Conservation (phyloP, 2,888 invertebrate genomes). For the Drosophila falleni region DNA sequence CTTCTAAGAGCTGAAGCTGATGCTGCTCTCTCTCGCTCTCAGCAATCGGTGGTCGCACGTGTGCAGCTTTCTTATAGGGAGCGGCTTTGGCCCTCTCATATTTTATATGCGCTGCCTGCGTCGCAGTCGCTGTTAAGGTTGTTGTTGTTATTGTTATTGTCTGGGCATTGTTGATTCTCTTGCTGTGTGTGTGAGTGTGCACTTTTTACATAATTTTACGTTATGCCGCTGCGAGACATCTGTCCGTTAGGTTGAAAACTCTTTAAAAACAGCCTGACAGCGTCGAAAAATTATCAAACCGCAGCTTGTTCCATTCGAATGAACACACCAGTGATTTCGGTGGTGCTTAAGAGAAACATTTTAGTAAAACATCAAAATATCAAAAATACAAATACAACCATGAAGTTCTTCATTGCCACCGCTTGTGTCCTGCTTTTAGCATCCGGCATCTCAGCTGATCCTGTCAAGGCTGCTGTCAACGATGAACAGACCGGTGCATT, state of each 20-base stretch:
- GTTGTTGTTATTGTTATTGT: slow-evolving; percentile 27
- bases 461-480: slow-evolving; percentile 70
- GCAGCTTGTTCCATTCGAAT: slow-evolving; percentile 86
- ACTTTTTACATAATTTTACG: slow-evolving; percentile 79
- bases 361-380: slow-evolving; percentile 43
- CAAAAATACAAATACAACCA: slow-evolving; percentile 57
- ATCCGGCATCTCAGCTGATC: slow-evolving; percentile 82
- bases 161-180: slow-evolving; percentile 38
- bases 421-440: slow-evolving; percentile 83
- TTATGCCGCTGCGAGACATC: slow-evolving; percentile 71
- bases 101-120: slow-evolving; percentile 42
- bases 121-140: slow-evolving; percentile 29
- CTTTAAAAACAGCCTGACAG: slow-evolving; percentile 86
- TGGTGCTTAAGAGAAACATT: slow-evolving; percentile 78
- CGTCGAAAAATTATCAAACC: slow-evolving; percentile 86
- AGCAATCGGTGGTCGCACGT: slow-evolving; percentile 37
- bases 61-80: slow-evolving; percentile 51
- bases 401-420: slow-evolving; percentile 84
- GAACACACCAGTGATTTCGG: slow-evolving; percentile 85
- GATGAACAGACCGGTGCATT: slow-evolving; percentile 83
- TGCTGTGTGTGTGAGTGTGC: slow-evolving; percentile 47
- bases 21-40: slow-evolving; percentile 31
- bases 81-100: slow-evolving; percentile 60
- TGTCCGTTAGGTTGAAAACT: slow-evolving; percentile 82
- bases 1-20: slow-evolving; percentile 35